Conservation (phyloP, 2,888 invertebrate species). For the Alloscopus bannaensis region DNA sequence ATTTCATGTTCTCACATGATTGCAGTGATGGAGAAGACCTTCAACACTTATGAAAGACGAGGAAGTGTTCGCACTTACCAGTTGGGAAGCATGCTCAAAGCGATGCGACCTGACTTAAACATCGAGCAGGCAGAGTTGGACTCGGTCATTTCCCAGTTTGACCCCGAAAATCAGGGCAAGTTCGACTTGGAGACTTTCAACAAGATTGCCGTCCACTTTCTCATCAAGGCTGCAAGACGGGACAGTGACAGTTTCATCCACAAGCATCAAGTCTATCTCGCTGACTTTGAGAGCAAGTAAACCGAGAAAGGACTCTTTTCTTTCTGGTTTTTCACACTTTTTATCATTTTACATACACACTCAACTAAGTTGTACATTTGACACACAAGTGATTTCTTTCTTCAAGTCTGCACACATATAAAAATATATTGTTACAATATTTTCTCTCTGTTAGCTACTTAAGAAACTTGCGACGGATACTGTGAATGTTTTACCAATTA, state of each 20-base stretch:
- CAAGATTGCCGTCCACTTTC: slow-evolving; percentile 62
- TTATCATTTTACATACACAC: too few species aligned
- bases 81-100: slow-evolving; percentile 60
- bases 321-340: not conserved
- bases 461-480: too few species aligned
- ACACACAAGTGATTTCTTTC: too few species aligned
- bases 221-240: slow-evolving; percentile 50
- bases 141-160: slow-evolving; percentile 45
- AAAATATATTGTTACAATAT: not conserved
- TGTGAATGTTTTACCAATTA: too few species aligned
- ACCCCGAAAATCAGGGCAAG: slow-evolving; percentile 61
- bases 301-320: not conserved
- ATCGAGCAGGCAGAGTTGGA: slow-evolving; percentile 61
- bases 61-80: slow-evolving; percentile 65
- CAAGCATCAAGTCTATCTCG: slow-evolving; percentile 59
- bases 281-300: slow-evolving; percentile 51
- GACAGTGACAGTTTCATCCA: slow-evolving; percentile 65
- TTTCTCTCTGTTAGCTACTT: not conserved
- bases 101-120: slow-evolving; percentile 60
- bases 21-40: slow-evolving; percentile 67
- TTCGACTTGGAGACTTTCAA: slow-evolving; percentile 66
- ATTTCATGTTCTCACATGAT: not conserved
- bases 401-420: not conserved
- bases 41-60: slow-evolving; percentile 63
- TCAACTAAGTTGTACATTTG: too few species aligned